Conservation (phyloP, 2,888 invertebrate species). For the Cephus spinipes region DNA sequence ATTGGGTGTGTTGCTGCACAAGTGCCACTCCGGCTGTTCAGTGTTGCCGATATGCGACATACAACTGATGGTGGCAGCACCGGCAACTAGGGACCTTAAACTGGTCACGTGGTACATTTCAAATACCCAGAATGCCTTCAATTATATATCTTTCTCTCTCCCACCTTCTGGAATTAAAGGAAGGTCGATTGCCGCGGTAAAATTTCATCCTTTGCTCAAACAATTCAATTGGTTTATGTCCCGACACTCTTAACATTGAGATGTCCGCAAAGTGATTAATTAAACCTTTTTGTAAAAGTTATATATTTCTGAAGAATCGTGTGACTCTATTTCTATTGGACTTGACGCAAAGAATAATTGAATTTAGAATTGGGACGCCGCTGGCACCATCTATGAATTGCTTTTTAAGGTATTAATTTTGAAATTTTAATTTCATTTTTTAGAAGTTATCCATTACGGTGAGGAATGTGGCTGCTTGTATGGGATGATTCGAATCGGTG, state of each 20-base stretch:
- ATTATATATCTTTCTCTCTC: not conserved
- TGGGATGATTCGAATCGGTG: too few relatives aligned
- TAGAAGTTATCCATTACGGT: not conserved
- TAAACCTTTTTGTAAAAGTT: not conserved
- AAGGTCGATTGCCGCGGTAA: not conserved
- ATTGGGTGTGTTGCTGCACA: slow-evolving; percentile 61
- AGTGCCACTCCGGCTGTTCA: slow-evolving; percentile 33
- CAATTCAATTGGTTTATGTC: not conserved
- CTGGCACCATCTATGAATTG: not conserved
- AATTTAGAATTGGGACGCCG: not conserved
- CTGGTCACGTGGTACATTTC: slow-evolving; percentile 7
- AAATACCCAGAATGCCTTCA: not conserved
- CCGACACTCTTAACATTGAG: not conserved
- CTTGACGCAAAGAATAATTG: not conserved
- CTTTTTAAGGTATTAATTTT: too few relatives aligned
- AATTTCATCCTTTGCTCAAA: not conserved
- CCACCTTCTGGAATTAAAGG: not conserved
- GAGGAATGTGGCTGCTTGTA: not conserved
- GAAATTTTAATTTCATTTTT: too few relatives aligned
- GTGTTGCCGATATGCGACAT: slow-evolving; percentile 25
- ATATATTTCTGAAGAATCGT: not conserved
- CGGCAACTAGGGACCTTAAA: slow-evolving; percentile 15
- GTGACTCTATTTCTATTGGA: not conserved
- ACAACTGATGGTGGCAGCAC: slow-evolving; percentile 34
- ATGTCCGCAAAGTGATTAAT: not conserved